Conservation (phyloP, 2,113 vertebrate genomes). For the Empidonax traillii region DNA sequence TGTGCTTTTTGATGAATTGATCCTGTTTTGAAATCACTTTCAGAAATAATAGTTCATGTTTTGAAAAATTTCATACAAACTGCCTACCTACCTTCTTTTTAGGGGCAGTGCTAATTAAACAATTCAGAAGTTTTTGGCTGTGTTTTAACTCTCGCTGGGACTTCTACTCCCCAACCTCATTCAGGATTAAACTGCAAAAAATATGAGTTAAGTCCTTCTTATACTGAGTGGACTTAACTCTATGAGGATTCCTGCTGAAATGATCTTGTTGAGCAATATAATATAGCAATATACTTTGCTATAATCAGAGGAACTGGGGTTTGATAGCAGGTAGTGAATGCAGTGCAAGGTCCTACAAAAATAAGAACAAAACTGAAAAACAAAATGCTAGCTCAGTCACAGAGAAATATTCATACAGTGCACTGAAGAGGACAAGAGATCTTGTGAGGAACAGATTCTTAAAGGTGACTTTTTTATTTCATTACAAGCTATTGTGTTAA, state of each 20-base stretch:
- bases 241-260: not conserved
- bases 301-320: not conserved
- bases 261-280: not conserved
- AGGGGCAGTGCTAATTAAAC: not conserved
- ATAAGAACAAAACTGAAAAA: not conserved
- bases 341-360: not conserved
- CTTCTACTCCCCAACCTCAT: not conserved
- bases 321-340: not conserved
- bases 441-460: not conserved
- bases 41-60: not conserved
- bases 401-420: not conserved
- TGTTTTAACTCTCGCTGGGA: not conserved
- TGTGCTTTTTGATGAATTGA: not conserved
- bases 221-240: not conserved
- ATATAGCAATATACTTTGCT: not conserved
- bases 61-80: not conserved
- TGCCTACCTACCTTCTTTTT: not conserved
- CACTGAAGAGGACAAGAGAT: not conserved
- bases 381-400: not conserved
- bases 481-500: not conserved
- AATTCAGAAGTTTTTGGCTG: not conserved
- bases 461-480: not conserved
- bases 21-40: not conserved
- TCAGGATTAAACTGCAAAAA: not conserved
- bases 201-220: not conserved